Evolutionary conservation across 1,140 invertebrate species (phyloP), one percentile per base, ranked within the genome.

Genomic region (Aphaenogaster floridana): DNA sequence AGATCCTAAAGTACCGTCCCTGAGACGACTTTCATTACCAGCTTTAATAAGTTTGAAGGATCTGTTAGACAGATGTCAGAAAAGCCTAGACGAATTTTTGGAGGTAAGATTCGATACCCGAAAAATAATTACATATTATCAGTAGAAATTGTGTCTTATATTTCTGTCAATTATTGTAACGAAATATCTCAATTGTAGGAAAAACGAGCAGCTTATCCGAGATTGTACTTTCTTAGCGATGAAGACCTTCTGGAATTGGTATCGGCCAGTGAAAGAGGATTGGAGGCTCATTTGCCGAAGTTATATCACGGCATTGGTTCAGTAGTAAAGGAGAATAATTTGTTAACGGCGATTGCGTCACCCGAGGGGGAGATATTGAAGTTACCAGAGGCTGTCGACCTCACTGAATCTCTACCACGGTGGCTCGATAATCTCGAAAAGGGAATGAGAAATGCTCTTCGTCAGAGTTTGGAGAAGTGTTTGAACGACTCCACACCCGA

Each of bases 221-320:
- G 99, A 91, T 98, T 99, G 91, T 99, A 99, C 93, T 99, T 99
- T 93, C 96, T 99, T 88, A 99, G 98, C 90, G 99, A 99, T 93
- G 99, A 99, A 93, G 99, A 99, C 96, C 96, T 99, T 54, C 95
- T 99, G 45, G 99, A 99, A 96, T 97, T 99, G 74, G 92, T 95
- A 95, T 97, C 98, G 0, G 98, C 97, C 0, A 98, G 98, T 92
- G 97, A 97, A 71, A 97, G 97, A 74, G 97, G 99, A 0, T 97
- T 99, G 93, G 98, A 99, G 94, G 96, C 97, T 0, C 99, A 99
- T 95, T 96, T 99, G 89, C 99, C 99, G 92, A 99, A 99, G 96
- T 95, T 99, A 17, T 99, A 99, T 95, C 97, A 98, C 80, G 99
- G 99, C 3, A 98, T 99, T 79, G 96, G 98, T 91, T 96, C 94